Conservation (phyloP, 2,888 invertebrate genomes). For the Caenorhabditis afra region DNA sequence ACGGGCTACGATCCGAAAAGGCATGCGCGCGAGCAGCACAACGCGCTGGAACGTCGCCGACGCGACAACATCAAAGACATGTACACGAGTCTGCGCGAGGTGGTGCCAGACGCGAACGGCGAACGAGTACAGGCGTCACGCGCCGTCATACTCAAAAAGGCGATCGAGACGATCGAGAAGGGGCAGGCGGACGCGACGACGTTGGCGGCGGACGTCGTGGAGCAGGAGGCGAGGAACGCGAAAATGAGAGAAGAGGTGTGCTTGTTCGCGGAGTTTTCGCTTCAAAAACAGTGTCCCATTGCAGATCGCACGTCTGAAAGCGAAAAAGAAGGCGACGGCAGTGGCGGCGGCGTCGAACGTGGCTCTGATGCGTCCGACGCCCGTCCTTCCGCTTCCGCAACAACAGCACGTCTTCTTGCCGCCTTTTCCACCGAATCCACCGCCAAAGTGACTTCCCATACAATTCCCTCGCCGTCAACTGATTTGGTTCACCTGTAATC, state of each 20-base stretch:
- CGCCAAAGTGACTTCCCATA: background rate
- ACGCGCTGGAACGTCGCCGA: slow-evolving; percentile 77
- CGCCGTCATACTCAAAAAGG: slow-evolving; percentile 74
- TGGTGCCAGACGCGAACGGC: slow-evolving; percentile 73
- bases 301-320: slow-evolving; percentile 55
- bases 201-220: slow-evolving; percentile 34
- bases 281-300: background rate
- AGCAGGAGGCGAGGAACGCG: slow-evolving; percentile 62
- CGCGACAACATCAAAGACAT: slow-evolving; percentile 79
- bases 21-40: slow-evolving; percentile 79
- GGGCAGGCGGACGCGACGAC: slow-evolving; percentile 60
- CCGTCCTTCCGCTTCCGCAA: no score
- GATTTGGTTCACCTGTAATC: no score
- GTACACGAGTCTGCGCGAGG: slow-evolving; percentile 75
- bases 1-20: slow-evolving; percentile 56
- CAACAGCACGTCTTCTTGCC: no score
- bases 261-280: no score
- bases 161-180: slow-evolving; percentile 76
- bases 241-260: slow-evolving; percentile 61
- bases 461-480: no score
- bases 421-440: no score
- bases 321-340: slow-evolving; percentile 35
- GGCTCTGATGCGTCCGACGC: no score
- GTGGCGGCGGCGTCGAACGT: background rate
- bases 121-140: slow-evolving; percentile 78